Base-by-base conservation (phyloP, 2,888 invertebrate genomes). In the Ypsolopha sequella region DNA sequence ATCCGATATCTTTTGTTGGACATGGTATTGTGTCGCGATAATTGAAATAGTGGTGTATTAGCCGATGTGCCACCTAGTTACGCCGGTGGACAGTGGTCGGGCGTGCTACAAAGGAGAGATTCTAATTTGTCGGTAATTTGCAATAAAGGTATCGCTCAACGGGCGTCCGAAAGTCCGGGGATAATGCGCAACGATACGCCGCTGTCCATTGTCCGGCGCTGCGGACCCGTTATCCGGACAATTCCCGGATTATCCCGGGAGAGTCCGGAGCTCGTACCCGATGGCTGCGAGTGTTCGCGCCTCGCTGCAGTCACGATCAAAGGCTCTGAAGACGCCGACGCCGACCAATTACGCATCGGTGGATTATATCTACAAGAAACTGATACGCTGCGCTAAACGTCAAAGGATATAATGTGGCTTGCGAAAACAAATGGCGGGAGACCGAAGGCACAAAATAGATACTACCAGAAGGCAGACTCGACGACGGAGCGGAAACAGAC, bases 131-230 rank as follows among this genome's bases (percentile, higher is more conserved):
- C 66, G 71, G 71, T 85, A 82, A 85, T 84, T 84, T 70, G 65
- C 65, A 69, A 86, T 82, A 84, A 86, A 76, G 57, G 48, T 64
- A 53, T 54, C 53, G 60, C 70, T 63, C 65, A 70, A 60, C 65
- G 67, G 69, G 65, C 70, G 72, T 70, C 66, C 69, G 72, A 65
- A 70, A 63, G 69, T 61, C 66, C 66, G 64, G 59, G 76, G 69
- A 70, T 85, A 80, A 85, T 78, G 77, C 65, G 84, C 84, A 82
- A 85, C 68, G 84, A 85, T 85, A 85, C 76, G 65, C 68, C 70
- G 75, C 64, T 64, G 58, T 58, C 58, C 66, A 70, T 82, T 82
- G 79, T 80, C 66, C 65, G 53, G 53, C 35, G 49, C 38, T 49
- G 51, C 56, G 72, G 79, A 24, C 70, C 86, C 84, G 84, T 84